Base-by-base conservation (phyloP, 2,888 invertebrate species). In the Acanthacorydalis orientalis region DNA sequence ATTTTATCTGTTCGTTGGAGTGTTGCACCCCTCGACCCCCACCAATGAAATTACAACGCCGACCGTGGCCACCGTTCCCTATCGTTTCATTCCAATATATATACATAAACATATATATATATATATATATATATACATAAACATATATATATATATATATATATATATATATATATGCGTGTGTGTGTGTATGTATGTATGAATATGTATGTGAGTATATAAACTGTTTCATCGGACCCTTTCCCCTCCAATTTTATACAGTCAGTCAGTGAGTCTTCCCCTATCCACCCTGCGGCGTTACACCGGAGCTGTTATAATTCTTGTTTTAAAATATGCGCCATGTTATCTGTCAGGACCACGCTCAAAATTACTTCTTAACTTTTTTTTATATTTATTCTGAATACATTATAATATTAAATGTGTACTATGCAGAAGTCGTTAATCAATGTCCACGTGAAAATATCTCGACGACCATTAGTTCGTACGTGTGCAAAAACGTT, bases 271-370 rank as follows among this genome's bases (percentile, higher is more conserved):
- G 15, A 38, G 39, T 38, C 15, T 15, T 38, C 39, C 39, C 7
- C 39, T 15, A 38, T 38, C 39, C 39, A 38, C 39, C 39, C 39
- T 15, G 39, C 39, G 15, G 39, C 39, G 39, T 38, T 38, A 38
- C 39, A 38, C 39, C 39, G 14, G n/a, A 37, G 37, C 37, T 37
- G 37, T 52, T 54, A 58, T 64, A 61, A 59, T 57, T 62, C 60
- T 60, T 57, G 57, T 56, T 59, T 59, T 61, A 62, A 63, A 60
- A 60, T 62, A 61, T 61, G 58, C 57, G 58, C 58, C 57, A 59
- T 58, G 56, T 57, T 53, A 55, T 54, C 53, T 51, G 56, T 55
- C 57, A 57, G 51, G 55, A 53, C 53, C 57, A 58, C 56, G 54
- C 58, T 57, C 55, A 58, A 53, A 55, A 54, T 56, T 54, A 53